Percentiles rank a stretch among this genome's conserved stretches.
These are phyloP conservation scores for Manacus vitellinus DNA, from an alignment of 2,113 vertebrate genomes.

Conservation along the genomic window DNA sequence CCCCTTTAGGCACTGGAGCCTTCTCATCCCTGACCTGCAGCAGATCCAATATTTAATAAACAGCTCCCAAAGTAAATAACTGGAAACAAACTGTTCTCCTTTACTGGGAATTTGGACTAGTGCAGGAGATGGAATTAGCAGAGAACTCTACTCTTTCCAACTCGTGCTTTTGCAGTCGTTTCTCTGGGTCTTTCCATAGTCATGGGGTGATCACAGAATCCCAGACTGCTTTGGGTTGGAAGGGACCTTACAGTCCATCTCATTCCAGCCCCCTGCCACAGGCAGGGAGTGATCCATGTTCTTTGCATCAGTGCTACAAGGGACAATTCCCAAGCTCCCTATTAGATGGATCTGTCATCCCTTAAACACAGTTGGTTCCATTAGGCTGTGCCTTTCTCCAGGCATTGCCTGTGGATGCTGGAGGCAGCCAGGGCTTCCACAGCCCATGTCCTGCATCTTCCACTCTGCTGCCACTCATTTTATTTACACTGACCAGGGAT, in stretches of 20 bases:
- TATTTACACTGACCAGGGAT: neutral
- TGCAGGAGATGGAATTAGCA: neutral
- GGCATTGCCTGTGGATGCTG: neutral
- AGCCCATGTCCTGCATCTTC: neutral
- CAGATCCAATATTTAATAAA: neutral
- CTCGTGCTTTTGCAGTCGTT: neutral
- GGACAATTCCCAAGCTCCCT: neutral
- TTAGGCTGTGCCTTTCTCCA: neutral
- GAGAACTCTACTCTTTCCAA: neutral
- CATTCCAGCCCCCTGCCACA: neutral
- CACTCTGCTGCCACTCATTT: neutral
- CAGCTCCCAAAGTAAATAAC: neutral
- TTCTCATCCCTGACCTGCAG: neutral
- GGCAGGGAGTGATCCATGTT: neutral
- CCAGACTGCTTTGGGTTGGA: neutral
- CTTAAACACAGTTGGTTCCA: neutral
- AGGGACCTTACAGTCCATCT: neutral
- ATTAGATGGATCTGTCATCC: too few relatives aligned
- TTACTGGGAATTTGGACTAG: neutral
- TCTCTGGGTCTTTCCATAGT: rapidly evolving
- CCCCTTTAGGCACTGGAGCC: neutral
- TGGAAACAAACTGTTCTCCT: neutral
- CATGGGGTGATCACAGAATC: neutral
- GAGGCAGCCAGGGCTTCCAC: neutral
- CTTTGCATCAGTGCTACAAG: too few relatives aligned